Conservation (phyloP, 2,797 vertebrate genomes). For the Furcifer pardalis region DNA sequence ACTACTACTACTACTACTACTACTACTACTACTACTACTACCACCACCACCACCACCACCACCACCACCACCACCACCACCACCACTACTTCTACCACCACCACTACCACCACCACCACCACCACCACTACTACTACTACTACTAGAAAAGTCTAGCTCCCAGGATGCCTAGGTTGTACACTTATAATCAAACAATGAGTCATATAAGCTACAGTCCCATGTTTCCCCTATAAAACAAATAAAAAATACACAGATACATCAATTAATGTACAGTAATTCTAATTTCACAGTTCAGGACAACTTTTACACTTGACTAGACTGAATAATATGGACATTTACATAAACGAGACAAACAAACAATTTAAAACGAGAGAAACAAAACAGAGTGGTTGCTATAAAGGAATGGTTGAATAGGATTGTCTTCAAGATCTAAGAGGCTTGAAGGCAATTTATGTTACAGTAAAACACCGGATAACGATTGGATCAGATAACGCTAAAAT, state of each 20-base stretch:
- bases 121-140: no score
- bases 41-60: no score
- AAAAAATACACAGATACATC: neutral
- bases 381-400: neutral
- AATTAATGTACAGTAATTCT: neutral
- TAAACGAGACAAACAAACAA: neutral
- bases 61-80: no score
- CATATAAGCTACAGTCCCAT: neutral
- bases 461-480: no score
- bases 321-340: neutral
- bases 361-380: neutral
- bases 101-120: no score
- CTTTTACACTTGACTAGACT: neutral
- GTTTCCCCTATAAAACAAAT: neutral
- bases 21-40: no score
- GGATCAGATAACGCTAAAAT: no score
- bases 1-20: no score
- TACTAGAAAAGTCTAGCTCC: no score
- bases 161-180: neutral
- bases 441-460: neutral
- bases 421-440: neutral
- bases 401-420: neutral
- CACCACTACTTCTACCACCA: no score
- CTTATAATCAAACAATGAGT: neutral
- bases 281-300: no score